A percentile compares a stretch with the other conserved stretches of the same genome.
These are phyloP conservation scores for Theropithecus gelada DNA, from an alignment of 2,113 vertebrate genomes.

Conservation along the genomic window DNA sequence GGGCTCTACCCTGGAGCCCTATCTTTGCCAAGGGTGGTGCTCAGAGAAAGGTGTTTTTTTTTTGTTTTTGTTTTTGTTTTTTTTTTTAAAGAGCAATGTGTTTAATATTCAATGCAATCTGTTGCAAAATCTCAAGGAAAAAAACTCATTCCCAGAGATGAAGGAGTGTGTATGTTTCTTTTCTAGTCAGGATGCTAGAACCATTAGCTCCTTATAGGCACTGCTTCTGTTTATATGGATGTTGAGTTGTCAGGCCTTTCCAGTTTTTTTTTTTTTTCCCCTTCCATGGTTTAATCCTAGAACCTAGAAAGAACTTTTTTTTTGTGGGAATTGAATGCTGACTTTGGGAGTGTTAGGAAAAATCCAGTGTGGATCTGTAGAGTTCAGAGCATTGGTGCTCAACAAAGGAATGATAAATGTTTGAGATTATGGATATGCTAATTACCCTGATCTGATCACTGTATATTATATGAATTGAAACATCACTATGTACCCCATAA, in stretches of 20 bases:
- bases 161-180: not conserved
- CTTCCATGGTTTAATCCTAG: not conserved
- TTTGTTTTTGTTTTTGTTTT: no score
- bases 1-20: not conserved
- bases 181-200: not conserved
- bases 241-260: not conserved
- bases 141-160: not conserved
- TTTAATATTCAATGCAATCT: not conserved
- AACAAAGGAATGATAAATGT: not conserved
- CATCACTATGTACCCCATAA: not conserved
- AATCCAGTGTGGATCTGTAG: not conserved
- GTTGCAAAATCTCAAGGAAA: constrained; percentile 21
- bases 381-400: not conserved
- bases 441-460: not conserved
- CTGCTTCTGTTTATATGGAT: not conserved
- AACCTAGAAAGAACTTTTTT: not conserved
- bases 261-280: not conserved
- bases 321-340: constrained; percentile 29
- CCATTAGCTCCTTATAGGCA: not conserved
- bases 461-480: not conserved
- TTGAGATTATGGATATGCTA: not conserved
- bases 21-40: not conserved
- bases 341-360: not conserved
- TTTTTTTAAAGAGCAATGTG: not conserved
- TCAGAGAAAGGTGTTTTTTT: not conserved